Conservation (phyloP, 2,113 vertebrate species). For the Neopipo cinnamomea region DNA sequence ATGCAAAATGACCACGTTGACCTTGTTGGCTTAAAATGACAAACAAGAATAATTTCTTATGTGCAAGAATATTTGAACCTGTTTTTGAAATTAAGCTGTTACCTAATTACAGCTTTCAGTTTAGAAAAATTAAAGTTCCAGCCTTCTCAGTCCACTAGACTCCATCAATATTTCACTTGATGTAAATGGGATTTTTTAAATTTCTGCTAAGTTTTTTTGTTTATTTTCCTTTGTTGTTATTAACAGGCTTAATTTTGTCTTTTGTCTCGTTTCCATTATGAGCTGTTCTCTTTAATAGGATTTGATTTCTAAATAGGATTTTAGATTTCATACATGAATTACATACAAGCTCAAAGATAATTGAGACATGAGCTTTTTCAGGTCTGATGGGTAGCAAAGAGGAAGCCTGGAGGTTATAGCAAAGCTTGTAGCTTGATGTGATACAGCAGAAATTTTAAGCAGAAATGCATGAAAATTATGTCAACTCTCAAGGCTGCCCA, state of each 20-base stretch:
- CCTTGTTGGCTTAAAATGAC: not conserved
- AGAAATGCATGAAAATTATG: not conserved
- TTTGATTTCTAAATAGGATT: conserved; percentile 28
- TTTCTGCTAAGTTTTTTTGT: not conserved
- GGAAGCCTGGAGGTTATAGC: not conserved
- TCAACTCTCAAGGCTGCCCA: not conserved
- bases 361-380: not conserved
- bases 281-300: conserved; percentile 24
- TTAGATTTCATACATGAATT: not conserved
- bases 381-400: not conserved
- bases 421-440: not conserved
- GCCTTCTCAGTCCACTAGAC: not conserved
- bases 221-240: conserved; percentile 18
- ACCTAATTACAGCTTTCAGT: not conserved
- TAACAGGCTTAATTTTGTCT: not conserved
- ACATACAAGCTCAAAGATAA: conserved; percentile 2
- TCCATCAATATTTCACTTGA: not conserved
- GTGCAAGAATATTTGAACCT: not conserved
- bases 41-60: not conserved
- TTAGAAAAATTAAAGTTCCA: not conserved
- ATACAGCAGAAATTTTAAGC: conserved; percentile 20
- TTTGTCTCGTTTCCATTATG: not conserved
- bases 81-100: not conserved
- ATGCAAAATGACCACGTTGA: not conserved
- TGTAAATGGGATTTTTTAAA: not conserved